Conservation (phyloP, 2,888 invertebrate genomes). For the Oligia fasciuncula region DNA sequence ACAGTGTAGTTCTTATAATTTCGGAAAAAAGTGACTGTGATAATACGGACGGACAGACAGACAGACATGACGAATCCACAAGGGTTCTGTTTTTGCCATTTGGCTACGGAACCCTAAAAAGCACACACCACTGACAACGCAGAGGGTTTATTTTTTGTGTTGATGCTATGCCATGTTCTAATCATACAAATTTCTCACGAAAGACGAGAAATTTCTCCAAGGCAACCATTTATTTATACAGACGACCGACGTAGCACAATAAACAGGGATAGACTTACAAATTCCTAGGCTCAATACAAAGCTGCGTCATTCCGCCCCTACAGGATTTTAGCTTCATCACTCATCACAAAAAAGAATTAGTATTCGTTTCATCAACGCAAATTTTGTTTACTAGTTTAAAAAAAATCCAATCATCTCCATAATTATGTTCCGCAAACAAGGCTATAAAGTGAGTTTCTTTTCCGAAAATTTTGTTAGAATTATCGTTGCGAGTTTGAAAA, state of each 20-base stretch:
- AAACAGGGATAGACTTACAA: constrained; percentile 48
- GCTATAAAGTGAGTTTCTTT: constrained; percentile 30
- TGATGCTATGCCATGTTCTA: not conserved
- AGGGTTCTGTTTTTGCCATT: no score
- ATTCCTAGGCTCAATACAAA: constrained; percentile 54
- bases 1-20: no score
- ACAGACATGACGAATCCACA: no score
- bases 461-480: constrained; percentile 24
- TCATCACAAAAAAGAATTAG: constrained; percentile 34
- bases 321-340: constrained; percentile 23
- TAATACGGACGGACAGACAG: no score
- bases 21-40: no score
- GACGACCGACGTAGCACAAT: constrained; percentile 10
- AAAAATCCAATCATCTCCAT: constrained; percentile 53
- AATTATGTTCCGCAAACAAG: constrained; percentile 56
- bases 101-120: no score
- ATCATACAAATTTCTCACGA: constrained; percentile 3
- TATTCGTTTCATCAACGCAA: constrained; percentile 38
- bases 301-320: constrained; percentile 17
- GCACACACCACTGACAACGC: not conserved
- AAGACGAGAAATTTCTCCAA: constrained; percentile 3
- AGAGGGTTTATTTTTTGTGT: not conserved
- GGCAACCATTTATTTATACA: constrained; percentile 48
- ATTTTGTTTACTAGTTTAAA: constrained; percentile 47
- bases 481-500: constrained; percentile 32